Conservation (phyloP, 2,888 invertebrate species). For the Ernsta delagoae region DNA sequence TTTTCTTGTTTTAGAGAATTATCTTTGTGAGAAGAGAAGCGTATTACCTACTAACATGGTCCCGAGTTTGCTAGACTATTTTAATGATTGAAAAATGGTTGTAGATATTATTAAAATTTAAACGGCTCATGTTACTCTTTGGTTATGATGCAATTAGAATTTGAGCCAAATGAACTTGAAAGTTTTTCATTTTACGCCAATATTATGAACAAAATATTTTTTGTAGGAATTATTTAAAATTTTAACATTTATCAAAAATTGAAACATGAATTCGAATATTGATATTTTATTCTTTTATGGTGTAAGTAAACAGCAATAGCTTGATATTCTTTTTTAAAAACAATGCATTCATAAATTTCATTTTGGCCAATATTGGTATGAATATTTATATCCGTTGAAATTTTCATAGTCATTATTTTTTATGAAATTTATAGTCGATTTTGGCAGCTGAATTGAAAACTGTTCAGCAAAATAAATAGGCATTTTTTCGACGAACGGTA, state of each 20-base stretch:
- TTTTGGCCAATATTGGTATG: slow-evolving; percentile 25
- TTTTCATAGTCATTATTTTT: slow-evolving; percentile 34
- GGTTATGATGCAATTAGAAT: too few species aligned
- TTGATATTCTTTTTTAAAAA: slow-evolving; percentile 13
- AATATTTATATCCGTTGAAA: slow-evolving; percentile 26
- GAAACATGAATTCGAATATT: background rate
- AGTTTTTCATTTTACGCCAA: too few species aligned
- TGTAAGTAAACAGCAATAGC: background rate
- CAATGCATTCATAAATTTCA: slow-evolving; percentile 6
- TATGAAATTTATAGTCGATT: slow-evolving; percentile 34
- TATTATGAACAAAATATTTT: too few species aligned
- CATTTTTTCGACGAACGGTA: slow-evolving; percentile 27
- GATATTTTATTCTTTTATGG: background rate
- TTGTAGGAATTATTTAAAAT: too few species aligned
- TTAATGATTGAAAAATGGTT: too few species aligned
- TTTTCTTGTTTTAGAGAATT: slow-evolving; percentile 50
- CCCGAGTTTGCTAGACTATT: background rate
- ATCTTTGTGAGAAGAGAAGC: slow-evolving; percentile 39
- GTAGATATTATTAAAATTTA: too few species aligned
- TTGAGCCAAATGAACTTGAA: too few species aligned
- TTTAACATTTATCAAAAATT: too few species aligned
- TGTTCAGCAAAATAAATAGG: slow-evolving; percentile 32
- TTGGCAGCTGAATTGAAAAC: slow-evolving; percentile 36
- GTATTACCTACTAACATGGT: slow-evolving; percentile 21
- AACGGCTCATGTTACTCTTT: too few species aligned